A percentile compares a stretch with the other conserved stretches of the same genome.
These are phyloP conservation scores for Drosophila anceps DNA, from an alignment of 2,888 invertebrate genomes.

Conservation along the genomic window DNA sequence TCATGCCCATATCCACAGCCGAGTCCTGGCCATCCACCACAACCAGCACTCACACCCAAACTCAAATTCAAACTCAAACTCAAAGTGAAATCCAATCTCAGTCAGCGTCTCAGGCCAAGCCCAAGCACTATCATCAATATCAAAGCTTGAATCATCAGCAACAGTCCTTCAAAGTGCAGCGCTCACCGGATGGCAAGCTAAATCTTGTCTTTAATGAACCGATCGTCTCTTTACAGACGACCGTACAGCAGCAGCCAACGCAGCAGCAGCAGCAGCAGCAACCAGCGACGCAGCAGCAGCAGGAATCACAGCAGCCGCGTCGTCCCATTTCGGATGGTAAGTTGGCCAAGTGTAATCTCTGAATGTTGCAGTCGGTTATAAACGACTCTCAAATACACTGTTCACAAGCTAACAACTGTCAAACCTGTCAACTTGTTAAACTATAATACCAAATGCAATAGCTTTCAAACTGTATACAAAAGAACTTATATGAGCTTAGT, in stretches of 20 bases:
- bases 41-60: slow-evolving; percentile 18
- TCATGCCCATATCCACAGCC: slow-evolving; percentile 66
- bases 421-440: no score
- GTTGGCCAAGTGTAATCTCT: slow-evolving; percentile 27
- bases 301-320: slow-evolving; percentile 34
- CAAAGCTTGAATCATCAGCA: slow-evolving; percentile 70
- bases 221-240: slow-evolving; percentile 75
- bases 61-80: slow-evolving; percentile 14
- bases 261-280: slow-evolving; percentile 3
- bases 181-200: slow-evolving; percentile 83
- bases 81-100: slow-evolving; percentile 18
- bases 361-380: neutral
- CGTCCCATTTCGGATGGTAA: slow-evolving; percentile 56
- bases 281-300: slow-evolving; percentile 24
- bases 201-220: slow-evolving; percentile 83
- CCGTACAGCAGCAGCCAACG: slow-evolving; percentile 12
- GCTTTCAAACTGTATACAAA: no score
- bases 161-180: slow-evolving; percentile 84
- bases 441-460: no score
- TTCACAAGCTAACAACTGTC: no score
- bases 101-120: slow-evolving; percentile 30
- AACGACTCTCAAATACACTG: slow-evolving; percentile 5
- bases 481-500: no score
- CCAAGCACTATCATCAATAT: slow-evolving; percentile 68
- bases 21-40: slow-evolving; percentile 32